Evolutionary conservation across 1,140 invertebrate genomes (phyloP), one percentile per base, ranked within the genome.

Genomic region (Tyrophagus putrescentiae): DNA sequence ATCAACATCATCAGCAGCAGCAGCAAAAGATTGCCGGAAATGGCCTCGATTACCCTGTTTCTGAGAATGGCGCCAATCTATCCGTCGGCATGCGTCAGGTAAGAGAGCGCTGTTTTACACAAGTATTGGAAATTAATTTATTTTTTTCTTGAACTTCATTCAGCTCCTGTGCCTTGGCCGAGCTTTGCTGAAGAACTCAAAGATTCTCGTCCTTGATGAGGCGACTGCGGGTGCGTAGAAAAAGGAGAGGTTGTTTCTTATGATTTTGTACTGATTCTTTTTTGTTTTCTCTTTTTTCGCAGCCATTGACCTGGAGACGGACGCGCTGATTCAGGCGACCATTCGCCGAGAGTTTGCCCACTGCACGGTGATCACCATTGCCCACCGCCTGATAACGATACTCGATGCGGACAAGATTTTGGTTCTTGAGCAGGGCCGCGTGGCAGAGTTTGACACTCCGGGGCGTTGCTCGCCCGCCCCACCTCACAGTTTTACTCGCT

Each of bases 141-240:
- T n/a, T n/a, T n/a, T n/a, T n/a, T n/a, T n/a, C n/a, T n/a, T n/a
- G n/a, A n/a, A n/a, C n/a, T n/a, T n/a, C n/a, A n/a, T n/a, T n/a
- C n/a, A n/a, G n/a, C n/a, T n/a, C n/a, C n/a, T 48, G 7, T 79
- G 77, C 64, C 66, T 79, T 28, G 76, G 77, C 3, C 65, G 77
- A 54, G 78, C 77, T 11, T 69, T 79, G 31, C 67, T 78, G 3
- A 67, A 74, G 42, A 69, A 72, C 48, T 72, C 80, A 66, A 76
- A 76, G 62, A 80, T 92, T 57, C 72, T 91, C 0, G 77, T 91
- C 16, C 72, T 92, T 67, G 86, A 90, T 71, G 87, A 92, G 71
- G 87, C 88, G 1, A 90, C 88, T n/a, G n/a, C n/a, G n/a, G n/a
- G n/a, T n/a, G n/a, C n/a, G n/a, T n/a, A n/a, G n/a, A n/a, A n/a